Base-by-base conservation (phyloP, 2,888 invertebrate genomes). In the Parelbella ahira region DNA sequence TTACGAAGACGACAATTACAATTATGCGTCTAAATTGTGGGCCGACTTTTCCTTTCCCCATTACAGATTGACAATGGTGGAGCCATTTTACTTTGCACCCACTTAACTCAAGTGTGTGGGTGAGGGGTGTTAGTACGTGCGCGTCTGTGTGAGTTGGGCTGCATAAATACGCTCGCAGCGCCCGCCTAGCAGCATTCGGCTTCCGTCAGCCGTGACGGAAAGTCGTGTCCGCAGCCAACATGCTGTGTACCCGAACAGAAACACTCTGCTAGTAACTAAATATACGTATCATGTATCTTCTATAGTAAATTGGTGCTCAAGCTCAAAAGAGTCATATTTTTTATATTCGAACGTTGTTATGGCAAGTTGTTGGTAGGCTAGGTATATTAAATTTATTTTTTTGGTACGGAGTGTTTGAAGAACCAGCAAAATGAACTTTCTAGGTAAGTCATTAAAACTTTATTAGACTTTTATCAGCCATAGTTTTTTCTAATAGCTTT, bases 201-300 rank as follows among this genome's bases (percentile, higher is more conserved):
- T 52, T 50, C 67, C 66, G 75, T 60, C 73, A 55, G 50, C 56
- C 73, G 73, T 58, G 73, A 58, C 65, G 69, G 63, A 42, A 54
- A 62, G 68, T 60, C 64, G 67, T 64, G 50, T 51, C 61, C 58
- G 51, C 65, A 41, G 41, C 36, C 63, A 56, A 58, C 65, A 75
- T 58, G 58, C 82, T 83, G 83, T 67, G 72, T 60, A 65, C 63
- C 63, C 64, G 60, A 60, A 63, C 68, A 69, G 60, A 64, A 68
- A 69, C 68, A 68, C 56, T 57, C 58, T 60, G 52, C 53, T 58
- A 60, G 56, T 48, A 54, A 58, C 53, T 61, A 76, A 75, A 72
- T 61, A 82, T 68, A 84, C 86, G 86, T 86, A 86, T 84, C 86
- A 86, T 82, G 71, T 75, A 77, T 69, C 72, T 67, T 77, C 65